Base-by-base conservation (phyloP, 2,888 invertebrate genomes). In the Odontocolon sp. region DNA sequence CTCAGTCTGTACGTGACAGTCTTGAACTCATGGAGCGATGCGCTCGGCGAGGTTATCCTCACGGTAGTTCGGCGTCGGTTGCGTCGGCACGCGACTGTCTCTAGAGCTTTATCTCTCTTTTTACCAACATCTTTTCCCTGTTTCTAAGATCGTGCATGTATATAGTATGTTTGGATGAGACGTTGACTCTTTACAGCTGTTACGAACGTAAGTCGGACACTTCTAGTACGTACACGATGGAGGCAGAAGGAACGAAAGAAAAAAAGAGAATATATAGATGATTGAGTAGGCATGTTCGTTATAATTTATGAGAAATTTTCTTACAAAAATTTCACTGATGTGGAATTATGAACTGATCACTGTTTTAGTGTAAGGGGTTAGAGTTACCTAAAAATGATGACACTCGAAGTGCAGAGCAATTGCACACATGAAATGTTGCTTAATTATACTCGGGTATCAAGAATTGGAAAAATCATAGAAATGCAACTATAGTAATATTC, bases 1-100 rank as follows among this genome's bases (percentile, higher is more conserved):
- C 57, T 28, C 28, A n/a, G n/a, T 83, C 87, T 87, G 89, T 88
- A 88, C 89, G 89, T 89, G 89, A 89, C 89, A 89, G 89, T 84
- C 84, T 83, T 70, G 61, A 75, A 73, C 79, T 70, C 80, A 80
- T 83, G 80, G n/a, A n/a, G 68, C 54, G 16, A 70, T 36, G 28
- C n/a, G 54, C 31, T 47, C 59, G 66, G 31, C 26, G 64, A 68
- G 75, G 74, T 83, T 84, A 84, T 85, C 84, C 85, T 87, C 84
- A 83, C 79, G 77, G 80, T 79, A 2, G 21, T 23, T 31, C 66
- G 42, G 70, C 45, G 9, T 59, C 31, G 8, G 61, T 45, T 31
- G 59, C 45, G 61, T 71, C 63, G 71, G 77, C 77, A 68, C 77
- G 77, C 77, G 77, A 77, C 77, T 68, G 61, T 67, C 76, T 50